phyloP scores from a whole-genome alignment of 2,888 invertebrate species.

The Pardosa pseudoannulata region DNA sequence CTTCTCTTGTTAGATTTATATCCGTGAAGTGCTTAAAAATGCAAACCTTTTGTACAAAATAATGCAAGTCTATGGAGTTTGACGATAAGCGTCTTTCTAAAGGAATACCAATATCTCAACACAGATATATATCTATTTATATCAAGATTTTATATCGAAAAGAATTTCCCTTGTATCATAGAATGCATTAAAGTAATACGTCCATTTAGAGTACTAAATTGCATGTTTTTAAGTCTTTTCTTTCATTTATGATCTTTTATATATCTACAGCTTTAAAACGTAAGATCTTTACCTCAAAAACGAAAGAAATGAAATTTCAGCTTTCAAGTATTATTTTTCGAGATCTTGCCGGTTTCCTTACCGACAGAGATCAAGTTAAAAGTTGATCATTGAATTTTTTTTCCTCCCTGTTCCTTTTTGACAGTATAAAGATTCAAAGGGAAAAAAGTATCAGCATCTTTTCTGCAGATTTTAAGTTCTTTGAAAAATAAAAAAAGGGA shows the following conservation, averaged over 20 bases:
- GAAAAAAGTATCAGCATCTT: constrained; percentile 1
- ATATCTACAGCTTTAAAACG: not conserved
- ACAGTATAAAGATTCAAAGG: not conserved
- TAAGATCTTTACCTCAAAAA: not conserved
- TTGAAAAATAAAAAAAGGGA: not conserved
- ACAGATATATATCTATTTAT: no score
- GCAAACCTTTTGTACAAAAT: no score
- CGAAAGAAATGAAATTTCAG: no score
- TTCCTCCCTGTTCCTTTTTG: constrained; percentile 15
- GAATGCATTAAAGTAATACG: not conserved
- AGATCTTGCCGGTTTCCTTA: not conserved
- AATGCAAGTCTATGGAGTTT: no score
- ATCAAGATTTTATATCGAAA: no score
- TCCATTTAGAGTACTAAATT: not conserved
- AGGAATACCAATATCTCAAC: no score
- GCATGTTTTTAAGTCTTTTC: not conserved
- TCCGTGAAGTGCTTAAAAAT: no score
- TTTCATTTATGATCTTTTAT: not conserved
- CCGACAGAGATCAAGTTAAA: constrained; percentile 37
- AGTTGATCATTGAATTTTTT: constrained; percentile 52
- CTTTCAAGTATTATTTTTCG: constrained; percentile 7
- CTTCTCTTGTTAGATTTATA: no score
- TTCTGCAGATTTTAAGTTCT: not conserved
- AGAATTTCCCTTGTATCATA: not conserved
- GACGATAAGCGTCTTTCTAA: no score